phyloP scores from a whole-genome alignment of 2,888 invertebrate genomes.

The Drosophila incognita region DNA sequence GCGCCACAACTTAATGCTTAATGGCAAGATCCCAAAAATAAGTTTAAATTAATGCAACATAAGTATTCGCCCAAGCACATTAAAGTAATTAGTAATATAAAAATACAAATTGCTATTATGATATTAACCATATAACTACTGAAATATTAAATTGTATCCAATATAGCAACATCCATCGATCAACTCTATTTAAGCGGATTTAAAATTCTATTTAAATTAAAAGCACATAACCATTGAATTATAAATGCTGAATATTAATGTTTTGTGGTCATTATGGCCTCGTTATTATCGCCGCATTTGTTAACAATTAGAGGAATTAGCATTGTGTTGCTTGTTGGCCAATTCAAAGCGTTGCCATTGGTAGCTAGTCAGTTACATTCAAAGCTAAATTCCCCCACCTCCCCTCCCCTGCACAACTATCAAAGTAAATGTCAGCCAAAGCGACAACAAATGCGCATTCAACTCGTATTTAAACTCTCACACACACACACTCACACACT shows the following conservation, averaged over 20 bases:
- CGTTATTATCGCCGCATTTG: conserved; percentile 33
- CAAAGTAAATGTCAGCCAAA: conserved; percentile 46
- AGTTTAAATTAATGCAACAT: conserved; percentile 1
- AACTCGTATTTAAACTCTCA: conserved; percentile 25
- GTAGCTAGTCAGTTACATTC: conserved; percentile 29
- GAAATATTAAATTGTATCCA: neutral
- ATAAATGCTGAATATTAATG: neutral
- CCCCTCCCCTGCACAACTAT: neutral
- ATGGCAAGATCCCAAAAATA: conserved; percentile 20
- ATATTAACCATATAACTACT: neutral
- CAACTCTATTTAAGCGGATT: neutral
- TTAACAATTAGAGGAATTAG: conserved; percentile 52
- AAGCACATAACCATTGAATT: neutral
- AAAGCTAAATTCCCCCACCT: conserved; percentile 13
- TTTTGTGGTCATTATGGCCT: neutral
- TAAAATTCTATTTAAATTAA: neutral
- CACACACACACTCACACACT: conserved; percentile 21
- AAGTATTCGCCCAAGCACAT: neutral
- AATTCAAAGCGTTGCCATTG: conserved; percentile 40
- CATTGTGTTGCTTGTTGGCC: conserved; percentile 39
- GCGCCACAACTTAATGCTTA: conserved; percentile 19
- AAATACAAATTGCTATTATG: neutral
- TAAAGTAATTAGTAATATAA: neutral
- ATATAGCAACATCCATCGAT: neutral
- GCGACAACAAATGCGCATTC: conserved; percentile 53